Evolutionary conservation across 2,113 vertebrate species (phyloP).

Genomic region (Otocyon megalotis): DNA sequence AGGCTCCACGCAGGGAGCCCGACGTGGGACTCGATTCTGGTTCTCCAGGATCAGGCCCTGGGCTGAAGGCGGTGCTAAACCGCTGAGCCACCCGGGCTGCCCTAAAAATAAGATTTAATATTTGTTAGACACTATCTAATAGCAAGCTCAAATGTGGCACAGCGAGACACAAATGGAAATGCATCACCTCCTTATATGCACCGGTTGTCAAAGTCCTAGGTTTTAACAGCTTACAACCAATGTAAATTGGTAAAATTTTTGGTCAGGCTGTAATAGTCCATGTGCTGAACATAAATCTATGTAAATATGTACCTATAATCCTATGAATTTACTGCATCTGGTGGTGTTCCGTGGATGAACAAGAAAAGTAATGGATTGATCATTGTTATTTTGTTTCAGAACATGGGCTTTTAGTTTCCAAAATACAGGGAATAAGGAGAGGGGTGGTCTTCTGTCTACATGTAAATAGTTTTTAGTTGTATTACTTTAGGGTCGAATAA

Average conservation of each 20-base stretch:
- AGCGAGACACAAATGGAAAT: neutral
- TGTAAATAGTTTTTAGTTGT: neutral
- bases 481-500: neutral
- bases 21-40: too few relatives aligned
- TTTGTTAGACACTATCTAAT: neutral
- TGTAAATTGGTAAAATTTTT: neutral
- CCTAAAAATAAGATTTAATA: neutral
- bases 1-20: too few relatives aligned
- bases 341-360: neutral
- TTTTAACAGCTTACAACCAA: neutral
- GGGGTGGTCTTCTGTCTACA: neutral
- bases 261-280: neutral
- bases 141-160: neutral
- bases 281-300: neutral
- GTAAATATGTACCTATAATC: neutral
- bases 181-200: neutral
- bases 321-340: neutral
- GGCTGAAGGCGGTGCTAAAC: too few relatives aligned
- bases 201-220: neutral
- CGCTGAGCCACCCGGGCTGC: too few relatives aligned
- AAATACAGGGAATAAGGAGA: neutral
- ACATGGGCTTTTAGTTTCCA: neutral
- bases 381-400: neutral
- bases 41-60: too few relatives aligned
- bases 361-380: neutral